Evolutionary conservation across 2,113 vertebrate genomes (phyloP).

Genomic region (Entelurus aequoreus): DNA sequence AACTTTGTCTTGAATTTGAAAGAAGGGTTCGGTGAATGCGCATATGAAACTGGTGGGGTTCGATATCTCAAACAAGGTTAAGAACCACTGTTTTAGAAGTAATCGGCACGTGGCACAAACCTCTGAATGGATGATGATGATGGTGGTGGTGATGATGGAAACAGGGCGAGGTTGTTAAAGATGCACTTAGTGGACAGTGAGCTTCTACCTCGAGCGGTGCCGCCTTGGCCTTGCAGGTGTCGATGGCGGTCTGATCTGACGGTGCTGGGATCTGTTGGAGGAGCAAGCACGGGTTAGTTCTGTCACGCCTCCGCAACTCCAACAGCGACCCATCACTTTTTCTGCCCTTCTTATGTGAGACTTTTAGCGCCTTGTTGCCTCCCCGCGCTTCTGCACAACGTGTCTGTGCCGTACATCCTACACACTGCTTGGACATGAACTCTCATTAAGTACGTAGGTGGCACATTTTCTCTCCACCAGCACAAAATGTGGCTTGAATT

Average conservation of each 20-base stretch:
- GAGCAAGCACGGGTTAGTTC: background rate
- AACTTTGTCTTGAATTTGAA: too few species aligned
- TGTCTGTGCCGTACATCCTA: conserved; percentile 1
- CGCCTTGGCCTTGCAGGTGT: conserved; percentile 63
- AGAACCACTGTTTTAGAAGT: too few species aligned
- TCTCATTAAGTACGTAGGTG: background rate
- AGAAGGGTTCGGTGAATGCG: too few species aligned
- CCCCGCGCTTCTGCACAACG: background rate
- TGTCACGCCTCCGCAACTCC: background rate
- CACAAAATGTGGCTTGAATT: background rate
- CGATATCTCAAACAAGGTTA: too few species aligned
- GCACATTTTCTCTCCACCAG: background rate
- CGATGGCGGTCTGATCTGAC: conserved; percentile 68
- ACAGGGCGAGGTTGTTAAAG: background rate
- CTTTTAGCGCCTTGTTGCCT: background rate
- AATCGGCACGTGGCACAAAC: background rate
- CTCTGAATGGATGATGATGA: conserved; percentile 7
- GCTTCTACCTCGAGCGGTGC: conserved; percentile 58
- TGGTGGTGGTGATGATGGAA: conserved; percentile 10
- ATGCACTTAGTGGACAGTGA: conserved; percentile 13
- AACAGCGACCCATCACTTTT: background rate
- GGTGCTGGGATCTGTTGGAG: conserved; percentile 66
- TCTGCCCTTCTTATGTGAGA: too few species aligned
- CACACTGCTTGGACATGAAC: background rate
- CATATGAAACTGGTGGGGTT: too few species aligned